Evolutionary conservation across 2,797 vertebrate genomes (phyloP), one percentile per base, ranked within the genome.

Genomic region (Pygocentrus nattereri): DNA sequence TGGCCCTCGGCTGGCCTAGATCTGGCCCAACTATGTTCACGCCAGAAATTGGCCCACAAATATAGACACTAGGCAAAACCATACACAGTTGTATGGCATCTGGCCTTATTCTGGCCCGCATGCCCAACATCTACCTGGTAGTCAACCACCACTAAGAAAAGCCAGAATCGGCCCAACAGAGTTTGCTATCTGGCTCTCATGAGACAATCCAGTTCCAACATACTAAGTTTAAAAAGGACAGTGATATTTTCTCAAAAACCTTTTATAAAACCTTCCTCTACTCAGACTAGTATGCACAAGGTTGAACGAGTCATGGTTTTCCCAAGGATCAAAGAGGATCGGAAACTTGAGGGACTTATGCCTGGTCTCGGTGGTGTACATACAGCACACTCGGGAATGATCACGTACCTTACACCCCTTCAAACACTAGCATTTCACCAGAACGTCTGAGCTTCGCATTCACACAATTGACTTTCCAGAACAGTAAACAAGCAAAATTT

Each of bases 381-480:
- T 78, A 19, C 68, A 41, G 73, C 73, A 76, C 84, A 78, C 69
- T 82, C 76, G 88, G 89, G 88, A 88, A 91, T 88, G 79, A 75
- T 80, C 77, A 19, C 67, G 30, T 72, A 84, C 74, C 67, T 73
- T 84, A 87, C 76, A 79, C 71, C 50, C 77, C 86, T 87, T 87
- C 82, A 85, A 85, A 87, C 80, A 52, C 70, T 78, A 70, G 31
- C 58, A 31, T 58, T 82, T 76, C 70, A 81, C 85, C 71, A 83
- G 77, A 61, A 70, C 25, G 54, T 47, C 38, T 59, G 64, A 80
- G 61, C 31, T 85, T 75, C 41, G 75, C 50, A 34, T 74, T 65
- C 67, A 70, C 76, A 77, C 31, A 79, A 64, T 64, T 56, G 59
- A 31, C 79, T 78, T 75, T 64, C 67, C 72, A 80, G 74, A 75